These are phyloP conservation scores for Zaprionus nigranus DNA, from an alignment of 1,140 invertebrate genomes.

Conservation along the genomic window DNA sequence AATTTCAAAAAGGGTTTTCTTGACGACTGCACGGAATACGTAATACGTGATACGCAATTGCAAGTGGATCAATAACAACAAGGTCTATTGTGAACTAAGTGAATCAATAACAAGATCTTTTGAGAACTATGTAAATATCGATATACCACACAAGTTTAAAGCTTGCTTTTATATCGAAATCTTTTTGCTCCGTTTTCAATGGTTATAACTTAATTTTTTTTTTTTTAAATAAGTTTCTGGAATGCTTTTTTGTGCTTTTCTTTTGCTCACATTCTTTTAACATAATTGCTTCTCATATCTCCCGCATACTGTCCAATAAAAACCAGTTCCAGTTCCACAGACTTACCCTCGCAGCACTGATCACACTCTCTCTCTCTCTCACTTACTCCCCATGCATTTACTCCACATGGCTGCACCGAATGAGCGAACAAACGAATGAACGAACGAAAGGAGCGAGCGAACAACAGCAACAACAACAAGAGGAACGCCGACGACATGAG, in stretches of 20 bases:
- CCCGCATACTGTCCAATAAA: constrained; percentile 47
- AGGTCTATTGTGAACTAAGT: background rate
- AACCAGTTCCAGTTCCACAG: constrained; percentile 57
- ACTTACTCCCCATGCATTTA: constrained; percentile 15
- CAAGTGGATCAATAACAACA: background rate
- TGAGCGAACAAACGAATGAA: background rate
- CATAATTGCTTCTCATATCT: constrained; percentile 69
- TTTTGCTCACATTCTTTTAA: constrained; percentile 45
- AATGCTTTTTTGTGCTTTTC: constrained; percentile 28
- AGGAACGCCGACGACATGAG: constrained; percentile 58
- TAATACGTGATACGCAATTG: constrained; percentile 1
- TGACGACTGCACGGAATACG: background rate
- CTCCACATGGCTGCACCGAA: constrained; percentile 11
- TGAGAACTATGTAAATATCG: too few relatives aligned
- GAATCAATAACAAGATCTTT: too few relatives aligned
- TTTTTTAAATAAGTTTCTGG: constrained; percentile 21
- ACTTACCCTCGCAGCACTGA: constrained; percentile 20
- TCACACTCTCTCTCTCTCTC: constrained; percentile 6
- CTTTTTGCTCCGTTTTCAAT: constrained; percentile 15
- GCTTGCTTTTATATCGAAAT: constrained; percentile 1
- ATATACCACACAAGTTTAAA: too few relatives aligned
- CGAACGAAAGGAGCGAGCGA: background rate
- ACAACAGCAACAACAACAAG: constrained; percentile 42
- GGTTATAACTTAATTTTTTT: constrained; percentile 22
- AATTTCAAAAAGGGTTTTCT: constrained; percentile 22